These are phyloP conservation scores for Gallinago jamesoni DNA, from an alignment of 2,113 vertebrate species.

Conservation along the genomic window DNA sequence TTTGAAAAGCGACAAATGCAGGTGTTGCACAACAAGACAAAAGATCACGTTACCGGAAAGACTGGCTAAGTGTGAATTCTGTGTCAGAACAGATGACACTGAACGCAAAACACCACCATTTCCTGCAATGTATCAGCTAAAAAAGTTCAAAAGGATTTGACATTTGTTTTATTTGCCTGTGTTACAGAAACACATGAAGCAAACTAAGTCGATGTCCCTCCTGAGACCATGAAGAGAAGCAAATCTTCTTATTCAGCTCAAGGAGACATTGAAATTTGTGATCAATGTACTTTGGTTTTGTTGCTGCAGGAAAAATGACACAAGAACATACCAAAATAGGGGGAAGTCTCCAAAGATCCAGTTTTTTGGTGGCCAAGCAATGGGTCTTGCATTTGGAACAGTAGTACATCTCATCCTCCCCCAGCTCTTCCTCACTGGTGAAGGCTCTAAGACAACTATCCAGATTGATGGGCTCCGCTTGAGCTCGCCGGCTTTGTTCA, in stretches of 20 bases:
- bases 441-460: constrained; percentile 96
- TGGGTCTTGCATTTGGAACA: constrained; percentile 98
- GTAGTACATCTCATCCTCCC: constrained; percentile 98
- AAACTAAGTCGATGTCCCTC: background rate
- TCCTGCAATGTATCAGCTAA: background rate
- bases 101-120: background rate
- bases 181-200: background rate
- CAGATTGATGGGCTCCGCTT: constrained; percentile 96
- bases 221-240: background rate
- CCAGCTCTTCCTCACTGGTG: constrained; percentile 95
- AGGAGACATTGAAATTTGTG: background rate
- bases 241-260: background rate
- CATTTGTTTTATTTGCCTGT: background rate
- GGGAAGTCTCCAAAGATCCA: constrained; percentile 98
- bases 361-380: constrained; percentile 95
- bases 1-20: background rate
- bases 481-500: constrained; percentile 90
- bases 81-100: background rate
- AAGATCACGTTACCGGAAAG: background rate
- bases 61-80: background rate
- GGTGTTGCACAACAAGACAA: background rate
- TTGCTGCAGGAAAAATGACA: background rate
- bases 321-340: constrained; percentile 85
- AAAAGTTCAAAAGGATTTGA: background rate
- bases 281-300: background rate